These are phyloP conservation scores for Neodiprion lecontei DNA, from an alignment of 1,140 invertebrate genomes.

Conservation along the genomic window DNA sequence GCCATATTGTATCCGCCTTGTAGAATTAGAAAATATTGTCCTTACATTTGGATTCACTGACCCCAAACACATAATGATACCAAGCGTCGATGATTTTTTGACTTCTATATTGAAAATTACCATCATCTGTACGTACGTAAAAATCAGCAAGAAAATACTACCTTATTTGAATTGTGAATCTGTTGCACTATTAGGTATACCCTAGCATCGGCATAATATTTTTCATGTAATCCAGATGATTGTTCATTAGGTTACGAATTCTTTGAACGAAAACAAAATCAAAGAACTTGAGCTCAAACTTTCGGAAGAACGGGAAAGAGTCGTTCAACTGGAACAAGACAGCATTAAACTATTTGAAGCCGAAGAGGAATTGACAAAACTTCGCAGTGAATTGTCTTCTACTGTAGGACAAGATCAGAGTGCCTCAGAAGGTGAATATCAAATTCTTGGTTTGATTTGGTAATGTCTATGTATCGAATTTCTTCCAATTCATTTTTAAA, in stretches of 20 bases:
- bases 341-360: constrained; percentile 64
- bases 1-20: too few species aligned
- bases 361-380: constrained; percentile 61
- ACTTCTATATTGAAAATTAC: too few species aligned
- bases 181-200: too few species aligned
- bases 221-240: constrained; percentile 27
- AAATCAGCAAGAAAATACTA: too few species aligned
- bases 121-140: too few species aligned
- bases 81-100: too few species aligned
- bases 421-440: constrained; percentile 33
- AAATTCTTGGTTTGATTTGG: constrained; percentile 9
- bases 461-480: constrained; percentile 20
- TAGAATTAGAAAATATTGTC: too few species aligned
- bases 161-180: too few species aligned
- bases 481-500: constrained; percentile 27
- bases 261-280: constrained; percentile 61
- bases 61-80: too few species aligned
- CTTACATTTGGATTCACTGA: too few species aligned
- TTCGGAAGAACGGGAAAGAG: constrained; percentile 56
- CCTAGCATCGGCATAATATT: background rate
- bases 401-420: constrained; percentile 34
- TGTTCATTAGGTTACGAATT: constrained; percentile 55
- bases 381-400: constrained; percentile 51
- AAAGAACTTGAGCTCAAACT: constrained; percentile 64
- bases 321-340: constrained; percentile 61